Base-by-base conservation (phyloP, 2,888 invertebrate species). In the Agapostemon virescens region DNA sequence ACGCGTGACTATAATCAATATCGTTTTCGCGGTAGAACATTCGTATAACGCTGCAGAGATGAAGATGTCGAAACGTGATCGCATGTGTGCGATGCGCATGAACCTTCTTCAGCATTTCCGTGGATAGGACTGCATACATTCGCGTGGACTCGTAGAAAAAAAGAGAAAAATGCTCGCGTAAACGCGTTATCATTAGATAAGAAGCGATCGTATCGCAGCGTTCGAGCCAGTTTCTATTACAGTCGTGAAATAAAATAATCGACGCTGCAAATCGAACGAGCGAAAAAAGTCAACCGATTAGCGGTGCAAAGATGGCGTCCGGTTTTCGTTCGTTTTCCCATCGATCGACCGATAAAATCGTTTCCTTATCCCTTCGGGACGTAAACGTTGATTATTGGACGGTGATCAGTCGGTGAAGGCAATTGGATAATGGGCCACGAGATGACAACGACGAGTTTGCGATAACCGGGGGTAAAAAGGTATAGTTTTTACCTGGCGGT, bases 131-230 rank as follows among this genome's bases (percentile, higher is more conserved):
- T 49, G n/a, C 11, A 49, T 23, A n/a, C n/a, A 71, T 64, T 64
- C 40, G 13, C 26, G 17, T n/a, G 17, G 13, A 69, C n/a, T 64
- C 63, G 66, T 73, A n/a, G n/a, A 79, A 73, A 80, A 66, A 73
- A 26, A 13, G 45, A 73, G 77, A 66, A 73, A 26, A 13, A 38
- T 42, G 6, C 26, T 9, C 23, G n/a, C 40, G 38, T 30, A 20
- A 49, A 33, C 20, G n/a, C 42, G 26, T 30, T 30, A n/a, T 26
- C 42, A 33, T 69, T 77, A 80, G 69, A 64, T 77, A 69, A 77
- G 73, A 77, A 77, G 73, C 73, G 15, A 33, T 13, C 3, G 2
- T 38, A 55, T 69, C 66, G 17, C 23, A 49, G 49, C 58, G 11
- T 77, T 38, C 23, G 33, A 55, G 73, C 26, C 52, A 68, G 40